Percentiles rank a stretch among this genome's conserved stretches.
phyloP scores from a whole-genome alignment of 2,113 vertebrate species.

The Eudyptes chrysolophus region DNA sequence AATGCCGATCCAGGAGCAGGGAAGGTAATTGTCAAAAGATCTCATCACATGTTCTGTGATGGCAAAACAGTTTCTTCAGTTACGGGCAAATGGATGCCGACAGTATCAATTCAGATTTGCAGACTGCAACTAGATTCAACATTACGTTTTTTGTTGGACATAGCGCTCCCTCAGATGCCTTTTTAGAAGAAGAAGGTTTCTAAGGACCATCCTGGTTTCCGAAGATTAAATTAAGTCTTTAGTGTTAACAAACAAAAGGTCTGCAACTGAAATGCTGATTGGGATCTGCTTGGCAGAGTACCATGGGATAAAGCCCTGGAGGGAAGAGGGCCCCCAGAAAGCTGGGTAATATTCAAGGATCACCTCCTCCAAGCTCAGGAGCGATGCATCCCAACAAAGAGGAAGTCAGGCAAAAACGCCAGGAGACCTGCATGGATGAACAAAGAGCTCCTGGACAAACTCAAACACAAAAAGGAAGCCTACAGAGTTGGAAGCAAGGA shows the following conservation, averaged over 20 bases:
- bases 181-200: neutral
- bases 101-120: neutral
- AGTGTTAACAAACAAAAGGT: neutral
- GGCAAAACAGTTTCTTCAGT: neutral
- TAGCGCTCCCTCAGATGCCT: neutral
- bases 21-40: neutral
- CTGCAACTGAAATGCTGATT: neutral
- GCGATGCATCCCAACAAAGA: too few species aligned
- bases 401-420: too few species aligned
- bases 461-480: too few species aligned
- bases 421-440: too few species aligned
- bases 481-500: too few species aligned
- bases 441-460: too few species aligned
- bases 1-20: neutral
- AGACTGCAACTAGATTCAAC: neutral
- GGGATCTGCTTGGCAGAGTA: too few species aligned
- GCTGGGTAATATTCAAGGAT: too few species aligned
- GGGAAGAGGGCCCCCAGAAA: too few species aligned
- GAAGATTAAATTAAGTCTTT: neutral
- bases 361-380: too few species aligned
- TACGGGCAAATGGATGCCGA: neutral
- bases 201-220: neutral
- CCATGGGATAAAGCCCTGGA: too few species aligned
- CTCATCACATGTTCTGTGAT: neutral
- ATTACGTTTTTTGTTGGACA: neutral